phyloP scores from a whole-genome alignment of 2,113 vertebrate species.

The Ancistrus triradiatus region DNA sequence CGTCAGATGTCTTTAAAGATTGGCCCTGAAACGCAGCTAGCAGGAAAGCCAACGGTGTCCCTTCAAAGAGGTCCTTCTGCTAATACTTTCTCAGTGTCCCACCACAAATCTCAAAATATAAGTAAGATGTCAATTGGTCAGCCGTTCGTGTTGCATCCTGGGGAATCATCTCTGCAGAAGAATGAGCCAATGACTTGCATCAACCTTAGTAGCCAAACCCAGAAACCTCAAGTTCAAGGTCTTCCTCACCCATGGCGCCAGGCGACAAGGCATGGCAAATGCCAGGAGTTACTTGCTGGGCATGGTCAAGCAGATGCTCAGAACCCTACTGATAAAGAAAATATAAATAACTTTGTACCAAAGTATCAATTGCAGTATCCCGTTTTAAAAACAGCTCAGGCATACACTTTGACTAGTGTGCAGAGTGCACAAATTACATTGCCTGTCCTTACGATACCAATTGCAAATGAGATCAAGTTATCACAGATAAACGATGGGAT shows the following conservation, averaged over 20 bases:
- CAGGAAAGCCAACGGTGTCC: conserved; percentile 60
- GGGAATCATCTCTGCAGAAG: conserved; percentile 54
- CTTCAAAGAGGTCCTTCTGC: conserved; percentile 62
- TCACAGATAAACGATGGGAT: conserved; percentile 65
- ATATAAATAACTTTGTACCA: conserved; percentile 75
- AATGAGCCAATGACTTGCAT: conserved; percentile 67
- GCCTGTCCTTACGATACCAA: conserved; percentile 67
- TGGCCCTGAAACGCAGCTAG: conserved; percentile 74
- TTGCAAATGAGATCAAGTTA: conserved; percentile 57
- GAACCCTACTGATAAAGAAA: conserved; percentile 54
- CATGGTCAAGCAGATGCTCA: conserved; percentile 57
- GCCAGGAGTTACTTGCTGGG: conserved; percentile 61
- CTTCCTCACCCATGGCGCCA: conserved; percentile 73
- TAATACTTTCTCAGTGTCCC: conserved; percentile 59
- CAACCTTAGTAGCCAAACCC: conserved; percentile 64
- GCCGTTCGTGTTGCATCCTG: conserved; percentile 57
- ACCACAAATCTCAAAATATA: conserved; percentile 64
- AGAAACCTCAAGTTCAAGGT: conserved; percentile 67
- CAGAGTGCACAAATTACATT: conserved; percentile 62
- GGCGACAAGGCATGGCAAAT: conserved; percentile 63
- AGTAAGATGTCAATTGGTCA: conserved; percentile 47
- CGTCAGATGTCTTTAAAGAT: conserved; percentile 95
- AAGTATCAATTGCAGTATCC: conserved; percentile 88
- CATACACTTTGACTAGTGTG: conserved; percentile 66
- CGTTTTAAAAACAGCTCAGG: conserved; percentile 67